These are phyloP conservation scores for Trissolcus basalis DNA, from an alignment of 1,140 invertebrate genomes.

Conservation along the genomic window DNA sequence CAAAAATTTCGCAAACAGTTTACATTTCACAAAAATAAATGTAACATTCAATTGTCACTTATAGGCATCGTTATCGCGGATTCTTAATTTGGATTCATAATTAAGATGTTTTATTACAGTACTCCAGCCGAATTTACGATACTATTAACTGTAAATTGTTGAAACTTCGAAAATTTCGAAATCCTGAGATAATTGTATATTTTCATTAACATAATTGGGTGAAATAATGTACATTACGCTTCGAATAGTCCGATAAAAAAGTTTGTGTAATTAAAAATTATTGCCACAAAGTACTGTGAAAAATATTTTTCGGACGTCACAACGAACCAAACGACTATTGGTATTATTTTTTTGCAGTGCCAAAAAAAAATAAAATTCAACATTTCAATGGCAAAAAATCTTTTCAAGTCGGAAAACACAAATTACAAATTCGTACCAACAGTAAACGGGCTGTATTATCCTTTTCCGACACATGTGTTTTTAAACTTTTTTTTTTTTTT, in stretches of 20 bases:
- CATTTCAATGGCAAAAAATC: too few species aligned
- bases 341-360: too few species aligned
- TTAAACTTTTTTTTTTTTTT: too few species aligned
- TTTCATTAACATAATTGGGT: conserved; percentile 39
- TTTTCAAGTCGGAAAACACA: too few species aligned
- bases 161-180: conserved; percentile 28
- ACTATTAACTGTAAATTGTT: conserved; percentile 18
- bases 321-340: background rate
- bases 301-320: background rate
- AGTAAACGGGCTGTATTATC: too few species aligned
- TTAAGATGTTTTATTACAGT: conserved; percentile 29
- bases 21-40: conserved; percentile 6
- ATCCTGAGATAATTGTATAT: conserved; percentile 18
- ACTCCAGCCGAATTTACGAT: conserved; percentile 24
- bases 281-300: background rate
- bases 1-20: background rate
- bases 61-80: conserved; percentile 19
- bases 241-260: background rate
- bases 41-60: conserved; percentile 21
- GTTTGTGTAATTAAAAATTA: conserved; percentile 11
- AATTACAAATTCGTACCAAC: too few species aligned
- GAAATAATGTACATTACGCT: conserved; percentile 22
- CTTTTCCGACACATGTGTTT: too few species aligned
- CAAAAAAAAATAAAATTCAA: too few species aligned
- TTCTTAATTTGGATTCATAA: conserved; percentile 26